Evolutionary conservation across 1,140 invertebrate species (phyloP).

Genomic region (Hycleus phaleratus): DNA sequence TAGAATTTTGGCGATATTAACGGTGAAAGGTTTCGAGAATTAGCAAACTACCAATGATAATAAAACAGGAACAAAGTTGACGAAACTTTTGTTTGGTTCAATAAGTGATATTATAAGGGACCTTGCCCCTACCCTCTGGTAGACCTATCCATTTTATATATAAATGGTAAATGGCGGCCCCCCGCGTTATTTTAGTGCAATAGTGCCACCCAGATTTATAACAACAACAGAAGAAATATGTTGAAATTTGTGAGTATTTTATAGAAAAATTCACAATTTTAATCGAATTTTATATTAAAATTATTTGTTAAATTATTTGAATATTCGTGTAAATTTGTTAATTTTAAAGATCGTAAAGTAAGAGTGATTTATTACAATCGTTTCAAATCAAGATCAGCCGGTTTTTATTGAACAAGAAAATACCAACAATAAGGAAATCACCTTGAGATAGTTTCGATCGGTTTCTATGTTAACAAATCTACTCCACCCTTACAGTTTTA

Average conservation of each 20-base stretch:
- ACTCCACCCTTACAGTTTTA: constrained; percentile 17
- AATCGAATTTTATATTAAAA: too few relatives aligned
- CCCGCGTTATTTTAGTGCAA: constrained; percentile 31
- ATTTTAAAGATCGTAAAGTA: too few relatives aligned
- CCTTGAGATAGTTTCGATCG: constrained; percentile 11
- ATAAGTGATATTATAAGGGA: constrained; percentile 9
- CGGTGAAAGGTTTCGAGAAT: too few relatives aligned
- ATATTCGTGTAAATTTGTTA: too few relatives aligned
- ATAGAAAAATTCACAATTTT: too few relatives aligned
- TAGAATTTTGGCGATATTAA: too few relatives aligned
- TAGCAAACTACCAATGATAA: too few relatives aligned
- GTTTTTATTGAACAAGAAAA: neutral
- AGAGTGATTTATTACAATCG: too few relatives aligned
- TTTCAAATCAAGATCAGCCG: constrained; percentile 7
- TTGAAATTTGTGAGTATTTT: constrained; percentile 32
- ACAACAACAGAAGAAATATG: constrained; percentile 16
- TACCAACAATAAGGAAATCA: constrained; percentile 5
- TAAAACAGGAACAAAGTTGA: neutral
- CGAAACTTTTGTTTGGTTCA: too few relatives aligned
- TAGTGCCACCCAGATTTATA: constrained; percentile 18
- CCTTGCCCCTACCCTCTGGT: constrained; percentile 30
- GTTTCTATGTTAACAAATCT: constrained; percentile 7
- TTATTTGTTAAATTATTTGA: too few relatives aligned
- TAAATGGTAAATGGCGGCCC: constrained; percentile 32
- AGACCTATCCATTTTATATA: constrained; percentile 16